Base-by-base conservation (phyloP, 2,113 vertebrate genomes). In the Pampusana beccarii region DNA sequence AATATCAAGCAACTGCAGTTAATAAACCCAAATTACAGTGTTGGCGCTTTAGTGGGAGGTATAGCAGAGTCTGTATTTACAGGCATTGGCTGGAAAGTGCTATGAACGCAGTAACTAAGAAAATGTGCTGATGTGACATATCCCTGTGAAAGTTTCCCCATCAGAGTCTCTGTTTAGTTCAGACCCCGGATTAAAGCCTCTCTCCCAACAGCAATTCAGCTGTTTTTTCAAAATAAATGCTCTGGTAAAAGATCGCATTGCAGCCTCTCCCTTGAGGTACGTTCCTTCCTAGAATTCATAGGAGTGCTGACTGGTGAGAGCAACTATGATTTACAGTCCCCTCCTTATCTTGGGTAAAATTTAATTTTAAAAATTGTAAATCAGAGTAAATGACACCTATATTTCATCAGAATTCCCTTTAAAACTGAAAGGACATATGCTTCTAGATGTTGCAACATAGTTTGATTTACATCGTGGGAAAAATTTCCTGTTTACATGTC, bases 41-140 rank as follows among this genome's bases (percentile, higher is more conserved):
- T 53, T 88, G 81, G 74, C 38, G 61, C 81, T 64, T 44, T 38
- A 56, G 73, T 79, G 78, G 87, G 92, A 75, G 57, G 44, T 54
- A 12, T 1, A 54, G 62, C 53, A 67, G 60, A 71, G 80, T 13
- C 72, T 70, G 31, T 70, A 9, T 58, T 83, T 81, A 79, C 56
- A 56, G 73, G 65, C 93, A 62, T 19, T 57, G 84, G 24, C 72
- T 89, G 61, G 64, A 54, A 95, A 87, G 34, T 12, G 80, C 56
- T 66, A 1, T 34, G 85, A 58, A 31, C 60, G 36, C 56, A 74
- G 46, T 44, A 91, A 86, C 42, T 57, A 28, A 26, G 86, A 71
- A 73, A 95, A 92, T 61, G 85, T 90, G 92, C 92, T 86, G 80
- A 92, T 88, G 28, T 65, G 67, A 62, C 83, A 64, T 16, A 20